These are phyloP conservation scores for Sylvia borin DNA, from an alignment of 2,797 vertebrate species.

Conservation along the genomic window DNA sequence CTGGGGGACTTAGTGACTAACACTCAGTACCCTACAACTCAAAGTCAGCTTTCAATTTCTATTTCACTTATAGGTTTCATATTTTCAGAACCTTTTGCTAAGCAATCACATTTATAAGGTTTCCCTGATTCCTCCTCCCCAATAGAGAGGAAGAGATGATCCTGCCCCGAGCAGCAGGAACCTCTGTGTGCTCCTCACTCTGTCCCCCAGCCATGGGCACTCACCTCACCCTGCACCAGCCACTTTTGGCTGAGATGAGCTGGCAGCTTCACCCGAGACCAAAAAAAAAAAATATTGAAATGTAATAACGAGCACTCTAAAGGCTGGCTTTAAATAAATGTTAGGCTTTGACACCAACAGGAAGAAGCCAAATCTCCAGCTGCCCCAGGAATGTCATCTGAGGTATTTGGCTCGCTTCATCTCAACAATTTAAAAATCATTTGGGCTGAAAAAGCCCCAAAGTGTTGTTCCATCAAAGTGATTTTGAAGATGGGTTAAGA, in stretches of 20 bases:
- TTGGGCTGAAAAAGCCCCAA: neutral
- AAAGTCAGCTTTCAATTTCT: too few relatives aligned
- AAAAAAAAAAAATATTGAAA: conserved; percentile 16
- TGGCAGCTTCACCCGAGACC: conserved; percentile 1
- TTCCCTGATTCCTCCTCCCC: too few relatives aligned
- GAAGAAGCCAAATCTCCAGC: conserved; percentile 7
- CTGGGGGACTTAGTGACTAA: too few relatives aligned
- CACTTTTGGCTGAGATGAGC: neutral
- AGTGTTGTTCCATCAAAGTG: neutral
- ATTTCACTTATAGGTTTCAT: too few relatives aligned
- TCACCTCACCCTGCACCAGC: neutral
- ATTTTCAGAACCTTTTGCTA: too few relatives aligned
- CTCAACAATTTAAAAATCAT: neutral
- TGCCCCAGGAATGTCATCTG: conserved; percentile 16
- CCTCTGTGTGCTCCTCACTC: neutral
- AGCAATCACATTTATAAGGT: too few relatives aligned
- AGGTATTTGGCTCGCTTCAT: neutral
- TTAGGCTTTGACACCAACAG: neutral
- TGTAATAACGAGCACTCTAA: neutral
- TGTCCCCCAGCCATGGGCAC: neutral
- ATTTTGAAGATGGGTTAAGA: neutral
- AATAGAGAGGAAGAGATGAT: too few relatives aligned
- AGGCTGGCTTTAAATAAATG: conserved; percentile 26
- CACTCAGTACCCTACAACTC: too few relatives aligned
- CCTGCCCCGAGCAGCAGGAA: neutral